Evolutionary conservation across 2,888 invertebrate species (phyloP), one percentile per base, ranked within the genome.

Genomic region (Lucinisca nassula): DNA sequence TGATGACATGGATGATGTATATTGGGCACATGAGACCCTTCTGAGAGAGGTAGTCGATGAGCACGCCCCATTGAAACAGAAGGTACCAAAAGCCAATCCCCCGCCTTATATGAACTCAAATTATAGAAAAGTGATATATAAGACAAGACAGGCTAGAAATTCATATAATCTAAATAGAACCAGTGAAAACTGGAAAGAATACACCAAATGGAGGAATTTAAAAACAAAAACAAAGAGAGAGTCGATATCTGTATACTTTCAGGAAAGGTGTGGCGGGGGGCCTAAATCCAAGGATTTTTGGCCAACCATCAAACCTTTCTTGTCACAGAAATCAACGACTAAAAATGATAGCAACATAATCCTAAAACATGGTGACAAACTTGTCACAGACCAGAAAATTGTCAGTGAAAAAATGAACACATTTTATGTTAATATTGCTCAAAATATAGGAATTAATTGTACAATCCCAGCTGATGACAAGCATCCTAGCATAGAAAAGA

Each of bases 271-370:
- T 72, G 72, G 35, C 32, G 37, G 38, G 14, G 72, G 72, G 38
- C 35, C 72, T 37, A 72, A 72, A 35, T 72, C 72, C 21, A 72
- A 72, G 24, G 72, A 72, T 27, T 72, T 72, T 35, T 72, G 72
- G 72, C 72, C 72, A 21, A 72, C 72, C 35, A 30, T 10, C 38
- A 72, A 72, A 72, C 72, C 72, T 12, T 72, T 72, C 38, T 72
- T 72, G 32, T 74, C 74, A 17, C 38, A 38, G 27, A 74, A 37
- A 74, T 8, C 17, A 14, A 55, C 55, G 8, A 21, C 21, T 21
- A 55, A 55, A 55, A n/a, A 8, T 55, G n/a, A 55, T 55, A 14
- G 21, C 21, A 55, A 4, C n/a, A 55, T 55, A 4, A 55, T 55
- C 4, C n/a, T 55, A n/a, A 55, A 55, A 8, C 12, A 8, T n/a